These are phyloP conservation scores for Lutjanus campechanus DNA, from an alignment of 2,797 vertebrate species.

Conservation along the genomic window DNA sequence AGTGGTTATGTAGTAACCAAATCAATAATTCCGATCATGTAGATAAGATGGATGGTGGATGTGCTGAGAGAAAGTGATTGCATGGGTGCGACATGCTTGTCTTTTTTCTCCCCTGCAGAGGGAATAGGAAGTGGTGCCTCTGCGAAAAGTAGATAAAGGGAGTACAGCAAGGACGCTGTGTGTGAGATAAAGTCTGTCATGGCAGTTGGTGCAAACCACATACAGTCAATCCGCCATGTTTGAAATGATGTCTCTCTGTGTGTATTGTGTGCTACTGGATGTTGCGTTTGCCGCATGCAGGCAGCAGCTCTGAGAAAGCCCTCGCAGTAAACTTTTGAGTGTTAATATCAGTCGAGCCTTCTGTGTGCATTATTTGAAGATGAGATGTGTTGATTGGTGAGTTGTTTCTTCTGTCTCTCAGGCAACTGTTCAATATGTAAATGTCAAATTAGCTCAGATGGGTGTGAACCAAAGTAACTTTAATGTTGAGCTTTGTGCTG, in stretches of 20 bases:
- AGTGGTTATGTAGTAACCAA: slow-evolving; percentile 60
- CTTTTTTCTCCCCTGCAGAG: slow-evolving; percentile 35
- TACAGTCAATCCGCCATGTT: slow-evolving; percentile 37
- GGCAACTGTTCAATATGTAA: slow-evolving; percentile 4
- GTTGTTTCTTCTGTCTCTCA: slow-evolving; percentile 3
- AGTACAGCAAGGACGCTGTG: slow-evolving; percentile 47
- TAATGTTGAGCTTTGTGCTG: slow-evolving; percentile 7
- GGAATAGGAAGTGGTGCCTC: slow-evolving; percentile 69
- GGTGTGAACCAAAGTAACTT: neutral
- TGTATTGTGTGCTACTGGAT: slow-evolving; percentile 7
- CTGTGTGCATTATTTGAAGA: neutral
- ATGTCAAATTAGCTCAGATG: slow-evolving; percentile 13
- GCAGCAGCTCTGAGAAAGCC: neutral
- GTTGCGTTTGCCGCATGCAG: slow-evolving; percentile 33
- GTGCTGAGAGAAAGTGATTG: slow-evolving; percentile 49
- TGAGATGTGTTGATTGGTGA: slow-evolving; percentile 18
- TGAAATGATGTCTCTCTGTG: slow-evolving; percentile 29
- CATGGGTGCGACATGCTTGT: slow-evolving; percentile 29
- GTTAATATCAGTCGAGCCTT: slow-evolving; percentile 27
- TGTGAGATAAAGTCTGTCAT: slow-evolving; percentile 55
- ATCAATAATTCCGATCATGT: slow-evolving; percentile 72
- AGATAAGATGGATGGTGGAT: slow-evolving; percentile 70
- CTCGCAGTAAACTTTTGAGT: neutral
- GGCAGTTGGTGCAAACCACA: slow-evolving; percentile 67
- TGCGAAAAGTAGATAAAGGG: slow-evolving; percentile 71